Evolutionary conservation across 53 echinoderm and acorn worm species (phyloP).

Genomic region (Echinometra lucunter): DNA sequence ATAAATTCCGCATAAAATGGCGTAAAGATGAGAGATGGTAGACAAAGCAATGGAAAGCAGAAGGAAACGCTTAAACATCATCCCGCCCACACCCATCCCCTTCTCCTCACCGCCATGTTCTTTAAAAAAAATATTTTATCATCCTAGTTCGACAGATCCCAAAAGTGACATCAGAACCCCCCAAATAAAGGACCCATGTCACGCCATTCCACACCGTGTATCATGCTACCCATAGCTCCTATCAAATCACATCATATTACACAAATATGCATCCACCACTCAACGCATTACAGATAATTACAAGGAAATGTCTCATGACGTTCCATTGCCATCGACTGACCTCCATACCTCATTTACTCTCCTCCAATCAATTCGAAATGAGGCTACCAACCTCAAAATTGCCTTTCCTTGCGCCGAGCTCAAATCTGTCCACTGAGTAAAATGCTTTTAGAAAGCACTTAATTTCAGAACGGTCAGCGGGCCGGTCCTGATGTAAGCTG

Average conservation of each 20-base stretch:
- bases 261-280: not conserved
- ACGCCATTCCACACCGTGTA: not conserved
- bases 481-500: not conserved
- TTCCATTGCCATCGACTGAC: conserved; percentile 15
- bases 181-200: not conserved
- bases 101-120: too few relatives aligned
- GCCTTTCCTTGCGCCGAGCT: too few relatives aligned
- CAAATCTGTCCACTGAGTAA: not conserved
- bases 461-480: not conserved
- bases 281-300: conserved; percentile 42
- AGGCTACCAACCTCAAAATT: conserved; percentile 14
- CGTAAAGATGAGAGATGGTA: too few relatives aligned
- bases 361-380: conserved; percentile 40
- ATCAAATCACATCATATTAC: conserved; percentile 49
- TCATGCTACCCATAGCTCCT: not conserved
- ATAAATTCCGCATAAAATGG: too few relatives aligned
- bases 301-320: not conserved
- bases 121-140: not conserved
- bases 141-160: not conserved
- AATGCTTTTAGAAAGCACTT: not conserved
- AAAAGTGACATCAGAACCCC: not conserved
- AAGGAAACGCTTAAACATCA: too few relatives aligned
- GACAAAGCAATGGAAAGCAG: too few relatives aligned
- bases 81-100: too few relatives aligned
- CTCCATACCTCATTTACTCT: conserved; percentile 13